These are phyloP conservation scores for Pachypanchax playfairii DNA, from an alignment of 2,113 vertebrate species.

Conservation along the genomic window DNA sequence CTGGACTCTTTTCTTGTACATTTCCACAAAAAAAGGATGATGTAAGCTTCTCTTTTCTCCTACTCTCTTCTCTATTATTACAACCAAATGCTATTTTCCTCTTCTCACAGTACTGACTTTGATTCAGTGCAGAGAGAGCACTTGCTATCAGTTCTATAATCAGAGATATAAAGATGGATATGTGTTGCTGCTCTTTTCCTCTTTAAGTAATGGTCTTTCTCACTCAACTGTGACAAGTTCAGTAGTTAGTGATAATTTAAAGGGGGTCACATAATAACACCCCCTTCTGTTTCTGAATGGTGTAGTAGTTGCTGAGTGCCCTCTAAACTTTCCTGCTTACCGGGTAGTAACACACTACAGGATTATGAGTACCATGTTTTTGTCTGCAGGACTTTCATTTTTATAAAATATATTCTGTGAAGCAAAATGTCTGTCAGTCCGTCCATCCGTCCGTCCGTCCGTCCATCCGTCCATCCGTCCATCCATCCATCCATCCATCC, in stretches of 20 bases:
- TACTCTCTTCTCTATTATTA: conserved; percentile 19
- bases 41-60: conserved; percentile 29
- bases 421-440: no score
- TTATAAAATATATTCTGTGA: conserved; percentile 29
- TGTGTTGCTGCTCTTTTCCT: conserved; percentile 50
- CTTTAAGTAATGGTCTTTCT: conserved; percentile 52
- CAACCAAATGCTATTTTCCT: conserved; percentile 5
- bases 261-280: conserved; percentile 64
- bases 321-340: conserved; percentile 68
- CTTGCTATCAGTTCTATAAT: conserved; percentile 61
- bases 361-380: conserved; percentile 48
- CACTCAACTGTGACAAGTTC: conserved; percentile 50
- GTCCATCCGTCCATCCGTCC: no score
- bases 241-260: conserved; percentile 65
- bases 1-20: conserved; percentile 58
- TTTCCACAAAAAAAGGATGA: conserved; percentile 53
- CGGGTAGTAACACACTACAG: no score
- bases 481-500: no score
- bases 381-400: conserved; percentile 42
- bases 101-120: conserved; percentile 40
- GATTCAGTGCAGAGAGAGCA: conserved; percentile 27
- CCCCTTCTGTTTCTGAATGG: conserved; percentile 40
- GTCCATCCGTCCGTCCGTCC: no score
- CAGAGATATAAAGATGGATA: conserved; percentile 52
- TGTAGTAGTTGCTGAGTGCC: conserved; percentile 40